Evolutionary conservation across 1,140 invertebrate genomes (phyloP).

Genomic region (Drosophila kurseongensis): DNA sequence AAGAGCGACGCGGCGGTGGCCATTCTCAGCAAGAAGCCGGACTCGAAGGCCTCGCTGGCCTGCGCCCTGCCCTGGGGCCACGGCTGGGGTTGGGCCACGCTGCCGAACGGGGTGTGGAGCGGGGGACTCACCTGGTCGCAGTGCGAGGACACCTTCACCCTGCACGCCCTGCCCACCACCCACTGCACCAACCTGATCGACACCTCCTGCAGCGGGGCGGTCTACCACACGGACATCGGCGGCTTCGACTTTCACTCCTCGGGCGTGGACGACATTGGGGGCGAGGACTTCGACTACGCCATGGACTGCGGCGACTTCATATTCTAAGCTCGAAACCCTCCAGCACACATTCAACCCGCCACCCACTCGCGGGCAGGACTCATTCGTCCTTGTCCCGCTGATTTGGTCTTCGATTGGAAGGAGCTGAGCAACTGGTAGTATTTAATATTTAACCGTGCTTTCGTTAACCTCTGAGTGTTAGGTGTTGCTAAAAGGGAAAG

Average conservation of each 20-base stretch:
- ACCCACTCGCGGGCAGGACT: slow-evolving; percentile 38
- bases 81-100: slow-evolving; percentile 87
- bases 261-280: slow-evolving; percentile 85
- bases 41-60: slow-evolving; percentile 81
- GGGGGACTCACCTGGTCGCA: slow-evolving; percentile 87
- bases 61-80: slow-evolving; percentile 85
- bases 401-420: slow-evolving; percentile 5
- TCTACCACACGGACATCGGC: slow-evolving; percentile 87
- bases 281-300: slow-evolving; percentile 87
- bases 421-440: slow-evolving; percentile 28
- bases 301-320: slow-evolving; percentile 88
- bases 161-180: slow-evolving; percentile 87
- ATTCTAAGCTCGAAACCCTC: slow-evolving; percentile 85
- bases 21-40: slow-evolving; percentile 81
- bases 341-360: slow-evolving; percentile 4
- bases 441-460: slow-evolving; percentile 28
- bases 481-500: slow-evolving; percentile 18
- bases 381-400: slow-evolving; percentile 7
- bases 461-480: slow-evolving; percentile 33
- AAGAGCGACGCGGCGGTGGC: slow-evolving; percentile 83
- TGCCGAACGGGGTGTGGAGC: slow-evolving; percentile 87
- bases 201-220: slow-evolving; percentile 86
- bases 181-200: slow-evolving; percentile 87
- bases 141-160: slow-evolving; percentile 87
- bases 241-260: slow-evolving; percentile 86